Percentiles rank a stretch among this genome's conserved stretches.
Conservation (phyloP, 2,888 invertebrate genomes). For the Orthosia gracilis region DNA sequence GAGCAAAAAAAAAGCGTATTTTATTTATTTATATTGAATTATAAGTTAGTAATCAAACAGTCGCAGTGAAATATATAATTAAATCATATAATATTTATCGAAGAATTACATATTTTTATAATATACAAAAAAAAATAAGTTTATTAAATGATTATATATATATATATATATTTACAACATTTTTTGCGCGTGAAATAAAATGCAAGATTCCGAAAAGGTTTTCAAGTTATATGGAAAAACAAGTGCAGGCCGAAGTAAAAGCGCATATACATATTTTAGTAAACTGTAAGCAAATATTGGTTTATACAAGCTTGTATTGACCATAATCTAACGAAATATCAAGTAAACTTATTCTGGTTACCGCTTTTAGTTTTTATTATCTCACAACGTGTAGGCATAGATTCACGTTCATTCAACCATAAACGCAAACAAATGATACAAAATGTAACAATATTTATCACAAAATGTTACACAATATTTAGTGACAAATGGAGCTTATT, state of each 20-base stretch:
- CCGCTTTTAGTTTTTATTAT: constrained; percentile 25
- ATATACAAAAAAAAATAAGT: background rate
- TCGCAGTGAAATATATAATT: constrained; percentile 3
- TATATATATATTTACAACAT: constrained; percentile 51
- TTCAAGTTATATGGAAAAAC: constrained; percentile 25
- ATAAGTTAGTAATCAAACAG: background rate
- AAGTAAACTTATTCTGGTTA: constrained; percentile 5
- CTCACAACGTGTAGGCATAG: constrained; percentile 33
- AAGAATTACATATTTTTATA: constrained; percentile 36
- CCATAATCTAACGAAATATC: background rate
- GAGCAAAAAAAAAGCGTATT: background rate
- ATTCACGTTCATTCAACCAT: constrained; percentile 21
- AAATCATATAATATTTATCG: constrained; percentile 9
- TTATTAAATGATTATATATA: constrained; percentile 18
- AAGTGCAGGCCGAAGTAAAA: background rate
- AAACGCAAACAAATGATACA: constrained; percentile 36
- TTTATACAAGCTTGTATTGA: background rate
- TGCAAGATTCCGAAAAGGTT: constrained; percentile 35
- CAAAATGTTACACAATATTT: constrained; percentile 15
- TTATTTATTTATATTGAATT: background rate
- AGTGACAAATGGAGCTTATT: background rate
- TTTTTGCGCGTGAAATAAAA: constrained; percentile 49
- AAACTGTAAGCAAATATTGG: background rate
- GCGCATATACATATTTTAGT: background rate
- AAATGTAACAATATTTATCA: too few species aligned